These are phyloP conservation scores for Drosophila baimaii DNA, from an alignment of 1,140 invertebrate species.

Conservation along the genomic window DNA sequence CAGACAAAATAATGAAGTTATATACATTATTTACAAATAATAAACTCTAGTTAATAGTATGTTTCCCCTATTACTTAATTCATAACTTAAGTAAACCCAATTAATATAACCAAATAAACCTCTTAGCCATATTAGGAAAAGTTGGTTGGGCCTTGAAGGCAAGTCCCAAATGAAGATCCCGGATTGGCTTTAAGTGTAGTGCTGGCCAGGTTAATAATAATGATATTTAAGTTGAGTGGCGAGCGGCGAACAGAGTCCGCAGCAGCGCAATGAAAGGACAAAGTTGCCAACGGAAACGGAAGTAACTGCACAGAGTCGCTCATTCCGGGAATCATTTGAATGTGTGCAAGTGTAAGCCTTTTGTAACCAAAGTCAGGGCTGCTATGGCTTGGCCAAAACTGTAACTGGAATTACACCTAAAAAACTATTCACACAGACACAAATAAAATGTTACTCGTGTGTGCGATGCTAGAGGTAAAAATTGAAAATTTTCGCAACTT, in stretches of 20 bases:
- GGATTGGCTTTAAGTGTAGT: constrained; percentile 20
- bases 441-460: constrained; percentile 53
- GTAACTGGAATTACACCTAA: constrained; percentile 76
- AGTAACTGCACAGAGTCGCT: constrained; percentile 62
- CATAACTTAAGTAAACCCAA: background rate
- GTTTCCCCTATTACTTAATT: background rate
- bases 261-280: constrained; percentile 61
- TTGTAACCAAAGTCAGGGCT: constrained; percentile 51
- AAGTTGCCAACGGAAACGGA: constrained; percentile 80
- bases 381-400: constrained; percentile 59
- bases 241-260: constrained; percentile 11
- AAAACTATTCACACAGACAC: constrained; percentile 57
- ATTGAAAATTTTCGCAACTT: constrained; percentile 67
- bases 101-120: background rate
- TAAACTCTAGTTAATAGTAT: background rate
- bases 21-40: background rate
- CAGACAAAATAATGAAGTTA: too few relatives aligned
- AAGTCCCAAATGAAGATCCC: background rate
- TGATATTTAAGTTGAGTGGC: constrained; percentile 71
- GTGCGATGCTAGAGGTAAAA: constrained; percentile 51
- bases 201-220: constrained; percentile 76
- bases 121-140: background rate
- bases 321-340: constrained; percentile 26
- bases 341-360: constrained; percentile 45
- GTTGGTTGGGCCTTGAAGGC: background rate